Evolutionary conservation across 2,113 vertebrate genomes (phyloP).

Genomic region (Cryptoleucopteryx plumbea): DNA sequence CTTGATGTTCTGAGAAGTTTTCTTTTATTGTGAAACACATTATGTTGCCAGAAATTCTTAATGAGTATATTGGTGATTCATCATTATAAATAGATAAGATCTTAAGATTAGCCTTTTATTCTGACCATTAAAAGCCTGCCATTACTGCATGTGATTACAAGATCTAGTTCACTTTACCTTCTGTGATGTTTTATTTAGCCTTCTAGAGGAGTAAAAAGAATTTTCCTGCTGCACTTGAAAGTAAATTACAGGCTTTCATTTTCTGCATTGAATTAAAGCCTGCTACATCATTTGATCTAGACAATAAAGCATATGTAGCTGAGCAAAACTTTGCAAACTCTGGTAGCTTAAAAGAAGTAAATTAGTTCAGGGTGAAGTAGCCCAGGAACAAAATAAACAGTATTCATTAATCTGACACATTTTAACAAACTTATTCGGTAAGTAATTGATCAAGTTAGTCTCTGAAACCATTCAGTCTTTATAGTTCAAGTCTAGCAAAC

Average conservation of each 20-base stretch:
- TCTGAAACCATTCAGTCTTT: conserved; percentile 54
- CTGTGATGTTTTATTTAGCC: conserved; percentile 42
- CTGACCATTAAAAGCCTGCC: conserved; percentile 1
- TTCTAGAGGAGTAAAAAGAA: conserved; percentile 43
- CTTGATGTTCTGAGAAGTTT: not conserved
- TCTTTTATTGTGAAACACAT: not conserved
- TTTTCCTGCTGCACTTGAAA: conserved; percentile 44
- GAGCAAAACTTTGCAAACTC: conserved; percentile 49
- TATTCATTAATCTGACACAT: conserved; percentile 21
- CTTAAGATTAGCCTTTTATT: conserved; percentile 29
- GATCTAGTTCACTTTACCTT: conserved; percentile 28
- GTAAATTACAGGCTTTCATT: conserved; percentile 55
- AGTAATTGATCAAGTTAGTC: conserved; percentile 49
- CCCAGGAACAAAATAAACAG: conserved; percentile 19
- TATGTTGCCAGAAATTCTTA: conserved; percentile 9
- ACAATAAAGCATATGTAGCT: conserved; percentile 32
- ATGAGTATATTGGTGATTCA: conserved; percentile 12
- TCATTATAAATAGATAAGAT: not conserved
- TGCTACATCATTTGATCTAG: conserved; percentile 30
- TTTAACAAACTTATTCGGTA: conserved; percentile 45
- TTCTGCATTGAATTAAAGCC: conserved; percentile 56
- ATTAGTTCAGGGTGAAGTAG: conserved; percentile 45
- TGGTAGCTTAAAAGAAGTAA: not conserved
- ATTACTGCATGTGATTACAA: conserved; percentile 8
- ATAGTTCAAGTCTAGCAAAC: conserved; percentile 33